Conservation (phyloP, 2,888 invertebrate genomes). For the Coelinius sp. region DNA sequence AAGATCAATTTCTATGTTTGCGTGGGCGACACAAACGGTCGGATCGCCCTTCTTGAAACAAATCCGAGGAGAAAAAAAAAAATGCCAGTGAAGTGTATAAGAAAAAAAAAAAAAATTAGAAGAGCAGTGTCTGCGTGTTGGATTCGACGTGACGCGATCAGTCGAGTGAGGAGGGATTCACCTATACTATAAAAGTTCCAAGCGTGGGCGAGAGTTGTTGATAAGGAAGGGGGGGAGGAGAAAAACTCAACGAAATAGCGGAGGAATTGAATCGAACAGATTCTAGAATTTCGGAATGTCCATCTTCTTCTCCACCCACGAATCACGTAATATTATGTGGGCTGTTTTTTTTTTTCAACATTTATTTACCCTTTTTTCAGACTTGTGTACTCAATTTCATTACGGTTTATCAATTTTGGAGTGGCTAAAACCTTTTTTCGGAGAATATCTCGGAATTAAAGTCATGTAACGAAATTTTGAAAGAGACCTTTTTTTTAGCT, state of each 20-base stretch:
- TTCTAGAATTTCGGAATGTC: too few species aligned
- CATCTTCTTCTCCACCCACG: too few species aligned
- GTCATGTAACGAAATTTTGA: too few species aligned
- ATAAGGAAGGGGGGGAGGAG: not conserved
- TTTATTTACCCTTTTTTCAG: too few species aligned
- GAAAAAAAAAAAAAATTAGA: not conserved
- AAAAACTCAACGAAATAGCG: slow-evolving; percentile 1
- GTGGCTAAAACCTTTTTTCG: too few species aligned
- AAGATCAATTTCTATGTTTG: not conserved
- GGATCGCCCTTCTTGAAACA: not conserved
- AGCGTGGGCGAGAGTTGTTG: not conserved
- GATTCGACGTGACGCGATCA: slow-evolving; percentile 1
- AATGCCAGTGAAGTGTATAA: not conserved
- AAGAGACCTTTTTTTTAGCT: too few species aligned
- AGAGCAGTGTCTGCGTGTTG: not conserved
- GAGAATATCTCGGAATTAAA: too few species aligned
- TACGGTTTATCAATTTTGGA: too few species aligned
- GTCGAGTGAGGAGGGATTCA: not conserved
- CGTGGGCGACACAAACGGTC: slow-evolving; percentile 1
- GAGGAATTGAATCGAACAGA: not conserved
- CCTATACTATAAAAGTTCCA: not conserved
- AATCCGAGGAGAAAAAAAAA: not conserved
- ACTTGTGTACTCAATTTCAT: too few species aligned
- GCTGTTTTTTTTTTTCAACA: too few species aligned
- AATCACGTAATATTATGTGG: too few species aligned